A percentile compares a stretch with the other conserved stretches of the same genome.
Conservation (phyloP, 2,797 vertebrate genomes). For the Gadopsis bispinosus region DNA sequence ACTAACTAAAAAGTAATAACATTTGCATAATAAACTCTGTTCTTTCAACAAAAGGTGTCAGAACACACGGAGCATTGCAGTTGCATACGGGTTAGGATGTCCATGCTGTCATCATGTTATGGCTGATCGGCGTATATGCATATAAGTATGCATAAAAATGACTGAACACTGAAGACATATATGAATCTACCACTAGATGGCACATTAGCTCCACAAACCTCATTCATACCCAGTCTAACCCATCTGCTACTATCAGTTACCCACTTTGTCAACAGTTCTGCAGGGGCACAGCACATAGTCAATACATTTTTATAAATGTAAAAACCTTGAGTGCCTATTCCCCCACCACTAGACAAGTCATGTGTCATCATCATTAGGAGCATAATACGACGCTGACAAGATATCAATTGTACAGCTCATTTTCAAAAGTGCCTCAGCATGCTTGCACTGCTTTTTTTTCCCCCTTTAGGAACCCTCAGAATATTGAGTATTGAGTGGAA, state of each 20-base stretch:
- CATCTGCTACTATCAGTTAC: constrained; percentile 50
- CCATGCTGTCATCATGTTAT: too few species aligned
- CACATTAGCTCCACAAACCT: constrained; percentile 43
- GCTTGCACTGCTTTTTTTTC: constrained; percentile 12
- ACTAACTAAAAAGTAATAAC: too few species aligned
- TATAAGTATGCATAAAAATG: too few species aligned
- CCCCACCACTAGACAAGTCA: constrained; percentile 35
- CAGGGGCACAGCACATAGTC: constrained; percentile 53
- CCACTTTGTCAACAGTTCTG: constrained; percentile 65
- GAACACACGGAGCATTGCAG: too few species aligned
- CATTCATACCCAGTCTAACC: background rate
- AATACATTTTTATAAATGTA: constrained; percentile 62
- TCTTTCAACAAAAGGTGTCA: too few species aligned
- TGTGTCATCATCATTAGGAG: constrained; percentile 72
- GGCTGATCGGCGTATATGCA: too few species aligned
- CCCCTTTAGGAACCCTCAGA: constrained; percentile 36
- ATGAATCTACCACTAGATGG: constrained; percentile 73
- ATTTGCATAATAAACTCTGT: too few species aligned
- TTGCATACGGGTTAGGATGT: too few species aligned
- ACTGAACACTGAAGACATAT: background rate
- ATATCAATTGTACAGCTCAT: constrained; percentile 71
- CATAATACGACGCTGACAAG: constrained; percentile 66
- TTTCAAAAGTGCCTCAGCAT: constrained; percentile 68
- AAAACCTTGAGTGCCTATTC: constrained; percentile 52
- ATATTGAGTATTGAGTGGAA: constrained; percentile 64